Percentiles rank a stretch among this genome's conserved stretches.
These are phyloP conservation scores for Entomobrya proxima DNA, from an alignment of 2,888 invertebrate genomes.

Conservation along the genomic window DNA sequence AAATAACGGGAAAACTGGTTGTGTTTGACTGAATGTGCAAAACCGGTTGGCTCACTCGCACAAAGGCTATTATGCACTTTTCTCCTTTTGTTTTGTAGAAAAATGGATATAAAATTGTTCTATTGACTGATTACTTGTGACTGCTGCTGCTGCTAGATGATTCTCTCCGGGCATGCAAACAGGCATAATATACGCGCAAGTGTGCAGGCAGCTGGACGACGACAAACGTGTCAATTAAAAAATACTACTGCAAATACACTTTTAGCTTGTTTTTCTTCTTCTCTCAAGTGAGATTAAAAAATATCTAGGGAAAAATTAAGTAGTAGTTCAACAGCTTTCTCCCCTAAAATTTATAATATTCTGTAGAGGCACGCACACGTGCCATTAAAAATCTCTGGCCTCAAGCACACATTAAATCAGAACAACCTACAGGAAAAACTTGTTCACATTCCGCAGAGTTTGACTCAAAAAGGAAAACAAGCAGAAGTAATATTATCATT, in stretches of 20 bases:
- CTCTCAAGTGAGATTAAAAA: conserved; percentile 23
- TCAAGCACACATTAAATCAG: not conserved
- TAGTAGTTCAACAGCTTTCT: not conserved
- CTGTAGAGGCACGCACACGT: not conserved
- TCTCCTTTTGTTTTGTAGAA: not conserved
- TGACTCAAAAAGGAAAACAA: not conserved
- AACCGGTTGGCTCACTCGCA: too few relatives aligned
- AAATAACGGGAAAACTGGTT: not conserved
- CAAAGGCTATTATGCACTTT: not conserved
- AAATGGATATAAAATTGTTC: not conserved
- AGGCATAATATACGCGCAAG: not conserved
- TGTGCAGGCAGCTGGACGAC: conserved; percentile 14
- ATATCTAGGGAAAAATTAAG: not conserved
- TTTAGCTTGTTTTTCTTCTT: conserved; percentile 37
- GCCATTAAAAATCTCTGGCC: not conserved
- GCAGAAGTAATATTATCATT: too few relatives aligned
- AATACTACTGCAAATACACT: conserved; percentile 11
- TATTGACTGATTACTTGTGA: not conserved
- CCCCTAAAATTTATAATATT: not conserved
- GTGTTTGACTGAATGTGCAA: not conserved
- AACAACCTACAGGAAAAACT: not conserved
- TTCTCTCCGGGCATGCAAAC: not conserved
- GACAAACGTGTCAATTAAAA: conserved; percentile 43
- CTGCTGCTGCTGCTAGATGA: not conserved
- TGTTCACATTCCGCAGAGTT: not conserved